Evolutionary conservation across 1,140 invertebrate species (phyloP).

Genomic region (Hyphantria cunea): DNA sequence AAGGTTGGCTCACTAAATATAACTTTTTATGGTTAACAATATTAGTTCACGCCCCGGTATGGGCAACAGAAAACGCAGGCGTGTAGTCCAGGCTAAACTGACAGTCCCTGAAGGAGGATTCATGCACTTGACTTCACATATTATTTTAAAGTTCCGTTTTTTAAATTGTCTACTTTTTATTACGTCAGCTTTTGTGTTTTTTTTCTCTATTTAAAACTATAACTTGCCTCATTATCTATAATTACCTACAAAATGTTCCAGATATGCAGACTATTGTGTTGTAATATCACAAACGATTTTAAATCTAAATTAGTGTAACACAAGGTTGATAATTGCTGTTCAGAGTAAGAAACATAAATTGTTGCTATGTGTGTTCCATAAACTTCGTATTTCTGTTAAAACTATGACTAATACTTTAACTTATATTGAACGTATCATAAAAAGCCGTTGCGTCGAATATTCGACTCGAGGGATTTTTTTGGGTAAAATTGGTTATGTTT

Average conservation of each 20-base stretch:
- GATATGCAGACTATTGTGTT: constrained; percentile 1
- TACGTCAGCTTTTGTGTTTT: too few relatives aligned
- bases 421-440: constrained; percentile 1
- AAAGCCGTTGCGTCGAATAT: constrained; percentile 11
- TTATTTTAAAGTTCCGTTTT: too few relatives aligned
- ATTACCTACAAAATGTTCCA: constrained; percentile 15
- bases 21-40: too few relatives aligned
- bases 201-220: background rate
- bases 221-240: constrained; percentile 2
- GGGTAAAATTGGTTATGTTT: background rate
- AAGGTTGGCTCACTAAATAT: too few relatives aligned
- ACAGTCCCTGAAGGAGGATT: too few relatives aligned
- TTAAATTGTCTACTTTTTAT: background rate
- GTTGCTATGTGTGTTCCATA: constrained; percentile 23
- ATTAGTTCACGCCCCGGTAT: too few relatives aligned
- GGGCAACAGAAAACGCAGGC: too few relatives aligned
- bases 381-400: constrained; percentile 1
- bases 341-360: constrained; percentile 1
- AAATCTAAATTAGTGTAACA: background rate
- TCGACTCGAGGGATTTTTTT: constrained; percentile 5
- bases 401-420: constrained; percentile 17
- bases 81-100: too few relatives aligned
- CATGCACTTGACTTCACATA: background rate
- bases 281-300: background rate
- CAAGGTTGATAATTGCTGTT: constrained; percentile 3